phyloP scores from a whole-genome alignment of 1,140 invertebrate species.

The Anastrepha ludens region DNA sequence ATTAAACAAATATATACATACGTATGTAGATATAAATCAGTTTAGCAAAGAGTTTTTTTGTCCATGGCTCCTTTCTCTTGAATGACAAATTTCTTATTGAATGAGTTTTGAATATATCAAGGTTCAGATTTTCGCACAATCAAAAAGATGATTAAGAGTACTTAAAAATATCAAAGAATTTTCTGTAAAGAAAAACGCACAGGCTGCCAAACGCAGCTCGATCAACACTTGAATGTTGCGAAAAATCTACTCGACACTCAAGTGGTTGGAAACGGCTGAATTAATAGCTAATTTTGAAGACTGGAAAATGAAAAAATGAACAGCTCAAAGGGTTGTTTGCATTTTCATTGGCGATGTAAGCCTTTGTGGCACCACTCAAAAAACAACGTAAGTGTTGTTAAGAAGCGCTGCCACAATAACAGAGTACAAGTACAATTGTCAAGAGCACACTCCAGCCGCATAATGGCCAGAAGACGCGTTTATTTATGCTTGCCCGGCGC shows the following conservation, averaged over 20 bases:
- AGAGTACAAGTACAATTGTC: conserved; percentile 1
- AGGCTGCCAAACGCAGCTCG: neutral
- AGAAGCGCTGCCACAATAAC: conserved; percentile 27
- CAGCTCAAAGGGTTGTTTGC: conserved; percentile 32
- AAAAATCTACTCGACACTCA: conserved; percentile 9
- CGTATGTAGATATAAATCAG: no score
- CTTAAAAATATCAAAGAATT: conserved; percentile 40
- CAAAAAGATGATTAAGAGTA: neutral
- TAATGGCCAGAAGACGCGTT: neutral
- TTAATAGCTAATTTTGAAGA: conserved; percentile 19
- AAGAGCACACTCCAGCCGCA: conserved; percentile 22
- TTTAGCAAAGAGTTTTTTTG: no score
- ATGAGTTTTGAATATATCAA: neutral
- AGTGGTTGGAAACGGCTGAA: conserved; percentile 10
- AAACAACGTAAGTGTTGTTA: neutral
- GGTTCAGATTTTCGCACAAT: neutral
- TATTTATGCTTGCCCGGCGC: conserved; percentile 22
- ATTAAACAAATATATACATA: no score
- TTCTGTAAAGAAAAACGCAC: neutral
- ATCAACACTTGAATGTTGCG: conserved; percentile 8
- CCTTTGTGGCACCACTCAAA: neutral
- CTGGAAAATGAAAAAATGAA: neutral
- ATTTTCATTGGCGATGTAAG: neutral
- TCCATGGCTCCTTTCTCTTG: no score
- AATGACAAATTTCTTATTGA: no score